These are phyloP conservation scores for Melanotus villosus DNA, from an alignment of 2,888 invertebrate genomes.

Conservation along the genomic window DNA sequence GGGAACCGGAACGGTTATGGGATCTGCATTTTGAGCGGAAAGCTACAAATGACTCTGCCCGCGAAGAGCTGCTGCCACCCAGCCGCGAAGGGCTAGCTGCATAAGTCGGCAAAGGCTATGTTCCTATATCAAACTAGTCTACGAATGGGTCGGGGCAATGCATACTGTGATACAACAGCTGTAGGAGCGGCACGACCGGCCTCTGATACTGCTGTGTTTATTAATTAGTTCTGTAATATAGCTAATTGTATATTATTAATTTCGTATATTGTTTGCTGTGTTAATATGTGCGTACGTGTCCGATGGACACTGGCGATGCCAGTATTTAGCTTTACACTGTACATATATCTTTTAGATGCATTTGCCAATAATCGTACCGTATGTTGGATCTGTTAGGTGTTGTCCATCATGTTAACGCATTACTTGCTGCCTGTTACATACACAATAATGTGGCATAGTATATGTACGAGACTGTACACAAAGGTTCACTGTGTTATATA, in stretches of 20 bases:
- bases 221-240: constrained; percentile 56
- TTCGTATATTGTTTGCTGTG: constrained; percentile 63
- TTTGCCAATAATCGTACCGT: constrained; percentile 62
- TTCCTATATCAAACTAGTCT: constrained; percentile 71
- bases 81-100: constrained; percentile 83
- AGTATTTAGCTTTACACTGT: constrained; percentile 67
- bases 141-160: constrained; percentile 68
- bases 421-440: constrained; percentile 44
- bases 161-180: constrained; percentile 70
- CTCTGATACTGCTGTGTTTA: constrained; percentile 60
- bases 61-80: constrained; percentile 72
- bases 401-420: constrained; percentile 58
- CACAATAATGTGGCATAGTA: constrained; percentile 44
- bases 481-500: constrained; percentile 55
- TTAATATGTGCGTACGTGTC: constrained; percentile 61
- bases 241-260: constrained; percentile 63
- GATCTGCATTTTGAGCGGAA: constrained; percentile 74
- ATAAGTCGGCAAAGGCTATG: constrained; percentile 69
- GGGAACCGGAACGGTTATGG: constrained; percentile 70
- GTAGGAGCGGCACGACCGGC: constrained; percentile 65
- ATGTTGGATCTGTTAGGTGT: constrained; percentile 67
- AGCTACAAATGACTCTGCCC: constrained; percentile 65
- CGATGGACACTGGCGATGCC: constrained; percentile 65
- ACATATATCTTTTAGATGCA: constrained; percentile 56
- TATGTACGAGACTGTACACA: constrained; percentile 64